Evolutionary conservation across 2,797 vertebrate genomes (phyloP).

Genomic region (Hyperoplus lanceolatus): DNA sequence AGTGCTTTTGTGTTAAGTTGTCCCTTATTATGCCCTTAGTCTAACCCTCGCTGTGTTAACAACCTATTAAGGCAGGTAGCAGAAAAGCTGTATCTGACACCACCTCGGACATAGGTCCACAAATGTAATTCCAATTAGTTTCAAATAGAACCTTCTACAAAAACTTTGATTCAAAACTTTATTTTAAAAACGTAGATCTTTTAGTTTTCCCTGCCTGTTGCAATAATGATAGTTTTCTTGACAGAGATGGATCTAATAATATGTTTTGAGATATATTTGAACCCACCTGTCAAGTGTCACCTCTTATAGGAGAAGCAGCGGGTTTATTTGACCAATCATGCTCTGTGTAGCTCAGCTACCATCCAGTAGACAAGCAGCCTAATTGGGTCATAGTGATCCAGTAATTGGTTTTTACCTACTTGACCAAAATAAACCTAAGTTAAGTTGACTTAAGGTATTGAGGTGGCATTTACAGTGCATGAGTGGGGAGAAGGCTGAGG

Average conservation of each 20-base stretch:
- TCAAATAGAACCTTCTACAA: neutral
- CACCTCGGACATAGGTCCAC: neutral
- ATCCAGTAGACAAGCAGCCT: constrained; percentile 29
- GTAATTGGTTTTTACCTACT: constrained; percentile 78
- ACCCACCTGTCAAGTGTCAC: neutral
- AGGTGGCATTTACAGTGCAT: constrained; percentile 34
- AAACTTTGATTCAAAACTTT: neutral
- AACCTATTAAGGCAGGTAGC: neutral
- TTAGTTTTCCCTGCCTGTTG: neutral
- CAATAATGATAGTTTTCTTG: neutral
- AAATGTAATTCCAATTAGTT: neutral
- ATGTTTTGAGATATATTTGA: neutral
- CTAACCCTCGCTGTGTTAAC: neutral
- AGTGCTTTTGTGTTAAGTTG: constrained; percentile 5
- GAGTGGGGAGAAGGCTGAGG: constrained; percentile 4
- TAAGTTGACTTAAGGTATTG: constrained; percentile 56
- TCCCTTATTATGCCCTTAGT: neutral
- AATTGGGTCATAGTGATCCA: constrained; percentile 77
- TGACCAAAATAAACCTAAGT: constrained; percentile 68
- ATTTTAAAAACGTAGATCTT: neutral
- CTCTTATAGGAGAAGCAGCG: neutral
- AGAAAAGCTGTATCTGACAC: neutral
- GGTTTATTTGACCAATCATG: constrained; percentile 16
- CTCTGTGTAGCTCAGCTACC: constrained; percentile 26
- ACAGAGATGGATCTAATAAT: neutral